Evolutionary conservation across 1,140 invertebrate species (phyloP).

Genomic region (Tribolium castaneum): DNA sequence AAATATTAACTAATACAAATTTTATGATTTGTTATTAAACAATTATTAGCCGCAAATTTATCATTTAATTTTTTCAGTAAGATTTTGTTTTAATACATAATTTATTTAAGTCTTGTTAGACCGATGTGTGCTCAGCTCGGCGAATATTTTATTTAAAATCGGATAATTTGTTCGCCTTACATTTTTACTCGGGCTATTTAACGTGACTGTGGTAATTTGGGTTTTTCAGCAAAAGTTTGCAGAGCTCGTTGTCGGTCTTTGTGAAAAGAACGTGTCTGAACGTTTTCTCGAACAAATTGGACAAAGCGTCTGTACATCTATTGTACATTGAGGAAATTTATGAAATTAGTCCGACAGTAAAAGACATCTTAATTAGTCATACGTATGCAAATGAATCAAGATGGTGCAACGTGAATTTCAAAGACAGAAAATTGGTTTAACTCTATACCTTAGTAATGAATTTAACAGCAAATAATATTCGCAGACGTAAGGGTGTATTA

Average conservation of each 20-base stretch:
- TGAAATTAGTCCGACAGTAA: conserved; percentile 15
- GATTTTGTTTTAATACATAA: no score
- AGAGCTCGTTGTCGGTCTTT: background rate
- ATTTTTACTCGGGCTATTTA: background rate
- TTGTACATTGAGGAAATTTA: conserved; percentile 4
- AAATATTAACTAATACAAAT: no score
- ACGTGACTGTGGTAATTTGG: background rate
- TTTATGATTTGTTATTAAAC: no score
- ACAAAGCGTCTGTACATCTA: background rate
- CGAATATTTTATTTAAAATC: no score
- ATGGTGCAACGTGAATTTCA: conserved; percentile 12
- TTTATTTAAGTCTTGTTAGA: no score
- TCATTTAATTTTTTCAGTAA: no score
- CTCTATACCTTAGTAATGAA: conserved; percentile 23
- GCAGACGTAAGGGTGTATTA: conserved; percentile 13
- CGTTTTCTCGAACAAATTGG: background rate
- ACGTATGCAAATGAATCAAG: conserved; percentile 25
- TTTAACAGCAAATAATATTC: conserved; percentile 38
- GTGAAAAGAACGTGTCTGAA: background rate
- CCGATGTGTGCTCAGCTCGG: no score
- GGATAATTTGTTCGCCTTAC: no score
- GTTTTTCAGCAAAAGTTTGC: background rate
- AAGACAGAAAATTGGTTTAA: conserved; percentile 28
- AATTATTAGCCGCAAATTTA: no score
- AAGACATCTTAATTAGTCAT: conserved; percentile 34